phyloP scores from a whole-genome alignment of 2,888 invertebrate species.

The Cantharis flavilabris region DNA sequence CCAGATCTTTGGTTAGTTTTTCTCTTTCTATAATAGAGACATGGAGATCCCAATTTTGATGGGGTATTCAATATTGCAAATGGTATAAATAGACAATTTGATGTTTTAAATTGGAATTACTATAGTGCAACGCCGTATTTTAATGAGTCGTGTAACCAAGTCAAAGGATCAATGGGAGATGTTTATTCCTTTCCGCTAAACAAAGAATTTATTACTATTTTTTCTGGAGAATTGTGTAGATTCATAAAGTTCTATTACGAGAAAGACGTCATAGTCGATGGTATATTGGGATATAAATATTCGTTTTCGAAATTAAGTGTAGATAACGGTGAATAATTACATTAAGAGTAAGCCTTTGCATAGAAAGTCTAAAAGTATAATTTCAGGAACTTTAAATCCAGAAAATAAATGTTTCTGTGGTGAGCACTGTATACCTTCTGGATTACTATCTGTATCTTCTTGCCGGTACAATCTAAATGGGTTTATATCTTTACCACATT shows the following conservation, averaged over 20 bases:
- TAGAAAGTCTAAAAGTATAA: too few species aligned
- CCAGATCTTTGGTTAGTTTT: not conserved
- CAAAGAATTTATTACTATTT: conserved; percentile 64
- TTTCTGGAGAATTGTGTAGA: conserved; percentile 77
- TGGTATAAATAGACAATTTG: conserved; percentile 69
- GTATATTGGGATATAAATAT: conserved; percentile 70
- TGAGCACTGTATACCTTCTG: conserved; percentile 69
- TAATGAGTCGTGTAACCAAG: conserved; percentile 61
- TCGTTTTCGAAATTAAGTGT: conserved; percentile 65
- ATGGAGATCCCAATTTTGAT: conserved; percentile 72
- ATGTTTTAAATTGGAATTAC: conserved; percentile 76
- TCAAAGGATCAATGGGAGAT: conserved; percentile 79
- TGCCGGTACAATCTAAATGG: conserved; percentile 78
- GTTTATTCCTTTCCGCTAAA: conserved; percentile 71
- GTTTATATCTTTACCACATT: conserved; percentile 81
- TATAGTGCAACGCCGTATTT: conserved; percentile 60
- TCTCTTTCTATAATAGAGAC: conserved; percentile 61
- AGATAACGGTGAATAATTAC: conserved; percentile 67
- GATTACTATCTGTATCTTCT: conserved; percentile 72
- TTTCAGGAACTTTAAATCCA: conserved; percentile 59
- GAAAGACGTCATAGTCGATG: conserved; percentile 61
- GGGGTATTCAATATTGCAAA: conserved; percentile 79
- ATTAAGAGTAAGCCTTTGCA: too few species aligned
- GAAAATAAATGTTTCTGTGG: conserved; percentile 71
- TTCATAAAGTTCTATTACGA: conserved; percentile 66